Evolutionary conservation across 2,888 invertebrate species (phyloP).

Genomic region (Stomorhina lunata): DNA sequence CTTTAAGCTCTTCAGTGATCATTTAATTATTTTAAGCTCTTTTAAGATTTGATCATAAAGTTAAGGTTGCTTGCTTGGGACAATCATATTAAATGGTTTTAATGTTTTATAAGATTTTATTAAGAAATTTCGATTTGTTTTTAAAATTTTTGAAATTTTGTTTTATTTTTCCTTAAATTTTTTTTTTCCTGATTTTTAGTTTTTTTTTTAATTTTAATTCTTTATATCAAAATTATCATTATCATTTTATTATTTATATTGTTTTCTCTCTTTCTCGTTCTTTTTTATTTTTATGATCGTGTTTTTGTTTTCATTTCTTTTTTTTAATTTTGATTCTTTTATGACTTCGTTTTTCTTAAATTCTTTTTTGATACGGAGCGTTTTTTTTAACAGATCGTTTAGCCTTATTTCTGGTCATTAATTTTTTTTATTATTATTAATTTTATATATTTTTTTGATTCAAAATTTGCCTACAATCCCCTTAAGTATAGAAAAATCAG

Average conservation of each 20-base stretch:
- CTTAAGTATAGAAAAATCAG: constrained; percentile 34
- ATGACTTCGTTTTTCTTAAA: constrained; percentile 33
- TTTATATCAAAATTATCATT: not conserved
- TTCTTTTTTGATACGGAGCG: constrained; percentile 21
- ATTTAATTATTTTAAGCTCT: not conserved
- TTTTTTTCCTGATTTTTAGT: too few species aligned
- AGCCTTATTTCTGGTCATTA: constrained; percentile 26
- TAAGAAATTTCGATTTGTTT: not conserved
- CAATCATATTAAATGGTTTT: not conserved
- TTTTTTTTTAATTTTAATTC: too few species aligned
- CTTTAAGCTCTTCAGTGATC: constrained; percentile 31
- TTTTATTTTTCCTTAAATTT: too few species aligned
- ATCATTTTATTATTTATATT: not conserved
- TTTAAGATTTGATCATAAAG: constrained; percentile 15
- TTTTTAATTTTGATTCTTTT: constrained; percentile 37
- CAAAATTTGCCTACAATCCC: constrained; percentile 49
- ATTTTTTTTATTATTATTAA: constrained; percentile 21
- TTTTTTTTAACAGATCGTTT: constrained; percentile 44
- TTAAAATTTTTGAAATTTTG: too few species aligned
- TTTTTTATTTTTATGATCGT: constrained; percentile 24
- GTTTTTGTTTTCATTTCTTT: constrained; percentile 17
- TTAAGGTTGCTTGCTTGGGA: constrained; percentile 28
- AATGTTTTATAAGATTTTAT: not conserved
- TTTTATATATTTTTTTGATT: constrained; percentile 18
- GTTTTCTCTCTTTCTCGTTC: constrained; percentile 14